Conservation (phyloP, 2,797 vertebrate genomes). For the Tympanoctomys barrerae region DNA sequence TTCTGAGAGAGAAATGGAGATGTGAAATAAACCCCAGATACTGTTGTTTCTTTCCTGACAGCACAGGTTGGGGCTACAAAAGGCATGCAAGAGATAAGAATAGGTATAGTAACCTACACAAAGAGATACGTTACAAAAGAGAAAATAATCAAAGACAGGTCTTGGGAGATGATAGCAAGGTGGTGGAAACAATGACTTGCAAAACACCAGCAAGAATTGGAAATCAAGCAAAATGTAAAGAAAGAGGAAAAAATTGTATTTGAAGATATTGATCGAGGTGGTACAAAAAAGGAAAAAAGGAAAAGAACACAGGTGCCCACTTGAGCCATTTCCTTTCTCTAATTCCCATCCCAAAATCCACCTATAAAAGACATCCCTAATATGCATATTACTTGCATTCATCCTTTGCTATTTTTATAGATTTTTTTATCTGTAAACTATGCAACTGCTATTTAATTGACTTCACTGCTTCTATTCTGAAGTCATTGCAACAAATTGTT, state of each 20-base stretch:
- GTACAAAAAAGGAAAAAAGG: background rate
- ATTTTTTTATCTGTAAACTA: background rate
- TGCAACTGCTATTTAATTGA: background rate
- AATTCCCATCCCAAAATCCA: background rate
- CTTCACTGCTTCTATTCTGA: background rate
- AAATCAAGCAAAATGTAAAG: background rate
- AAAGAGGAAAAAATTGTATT: background rate
- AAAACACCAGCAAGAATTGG: background rate
- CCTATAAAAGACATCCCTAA: background rate
- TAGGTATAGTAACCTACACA: background rate
- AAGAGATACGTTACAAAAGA: background rate
- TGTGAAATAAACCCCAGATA: background rate
- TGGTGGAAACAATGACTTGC: background rate
- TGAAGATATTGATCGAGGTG: background rate
- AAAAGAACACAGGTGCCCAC: background rate
- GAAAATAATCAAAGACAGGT: background rate
- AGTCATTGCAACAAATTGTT: background rate
- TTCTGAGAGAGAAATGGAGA: background rate
- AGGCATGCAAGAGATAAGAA: slow-evolving; percentile 12
- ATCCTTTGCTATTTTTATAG: background rate
- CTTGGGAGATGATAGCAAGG: background rate
- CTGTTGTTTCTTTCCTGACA: slow-evolving; percentile 20
- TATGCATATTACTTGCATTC: fast-evolving
- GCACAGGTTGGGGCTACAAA: background rate
- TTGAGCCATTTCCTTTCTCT: background rate